Evolutionary conservation across 2,888 invertebrate species (phyloP), one percentile per base, ranked within the genome.

Genomic region (Aethes cnicana): DNA sequence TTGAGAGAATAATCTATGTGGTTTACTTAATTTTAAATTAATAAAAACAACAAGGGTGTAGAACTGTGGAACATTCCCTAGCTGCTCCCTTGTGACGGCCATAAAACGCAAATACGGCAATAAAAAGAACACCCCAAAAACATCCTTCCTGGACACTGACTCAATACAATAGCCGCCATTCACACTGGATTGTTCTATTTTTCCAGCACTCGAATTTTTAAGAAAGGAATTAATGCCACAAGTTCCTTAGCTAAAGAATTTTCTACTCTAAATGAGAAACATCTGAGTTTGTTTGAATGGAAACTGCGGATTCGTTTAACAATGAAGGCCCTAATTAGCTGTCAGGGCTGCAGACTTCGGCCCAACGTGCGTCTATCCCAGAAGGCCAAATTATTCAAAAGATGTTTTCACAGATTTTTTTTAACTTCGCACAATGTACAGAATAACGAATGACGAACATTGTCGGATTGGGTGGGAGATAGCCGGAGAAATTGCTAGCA

Each of bases 21-120:
- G n/a, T n/a, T n/a, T n/a, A n/a, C n/a, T n/a, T n/a, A n/a, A n/a
- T 46, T 16, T 12, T 12, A 5, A 25, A 35, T 46, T 62, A 68
- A 62, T 58, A 59, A 62, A 69, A 74, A 62, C 64, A 71, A 74
- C 69, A 73, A 71, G 71, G 73, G 72, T 73, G 75, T 76, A 69
- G 64, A 77, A 67, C 75, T 84, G 82, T 82, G 85, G n/a, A n/a
- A 85, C 81, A 82, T 77, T 79, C 72, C 68, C 72, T 76, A 72
- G 74, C 64, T 69, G 65, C 69, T 77, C 84, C 81, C 83, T 82
- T 74, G 79, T 69, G 77, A 81, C 78, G 74, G 65, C 84, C 76
- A 87, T 89, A 88, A 89, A 89, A 89, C 87, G 87, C 88, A 88
- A 88, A 89, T 88, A 88, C 74, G 73, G 80, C 85, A 84, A 86